These are phyloP conservation scores for Sarcophaga peregrina DNA, from an alignment of 1,140 invertebrate genomes.

Conservation along the genomic window DNA sequence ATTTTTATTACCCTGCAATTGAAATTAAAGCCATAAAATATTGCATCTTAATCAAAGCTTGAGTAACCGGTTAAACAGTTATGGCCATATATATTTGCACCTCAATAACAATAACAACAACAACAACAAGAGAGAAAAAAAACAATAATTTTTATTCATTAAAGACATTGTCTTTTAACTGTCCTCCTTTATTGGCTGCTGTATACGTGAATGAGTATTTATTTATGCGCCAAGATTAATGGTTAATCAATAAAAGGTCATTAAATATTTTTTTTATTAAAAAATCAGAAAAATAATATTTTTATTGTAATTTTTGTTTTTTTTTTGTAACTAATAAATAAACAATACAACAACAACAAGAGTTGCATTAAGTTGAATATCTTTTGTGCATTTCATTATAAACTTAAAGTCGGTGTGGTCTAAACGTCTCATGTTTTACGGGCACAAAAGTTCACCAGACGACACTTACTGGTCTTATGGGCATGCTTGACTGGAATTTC, in stretches of 20 bases:
- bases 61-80: too few relatives aligned
- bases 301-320: background rate
- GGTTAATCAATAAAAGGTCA: constrained; percentile 40
- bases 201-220: background rate
- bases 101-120: too few relatives aligned
- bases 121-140: too few relatives aligned
- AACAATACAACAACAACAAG: background rate
- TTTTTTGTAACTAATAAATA: background rate
- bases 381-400: too few relatives aligned
- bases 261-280: background rate
- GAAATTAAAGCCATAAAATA: too few relatives aligned
- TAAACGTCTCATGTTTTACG: background rate
- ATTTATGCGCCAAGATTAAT: background rate
- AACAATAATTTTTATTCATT: constrained; percentile 12
- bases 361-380: background rate
- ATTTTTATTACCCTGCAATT: too few relatives aligned
- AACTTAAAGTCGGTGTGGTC: background rate
- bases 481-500: background rate
- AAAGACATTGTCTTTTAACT: constrained; percentile 29
- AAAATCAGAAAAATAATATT: background rate
- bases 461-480: background rate
- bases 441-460: constrained; percentile 14
- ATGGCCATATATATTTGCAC: too few relatives aligned
- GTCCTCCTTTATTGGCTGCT: constrained; percentile 38
- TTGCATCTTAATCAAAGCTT: too few relatives aligned